These are phyloP conservation scores for Neodiprion lecontei DNA, from an alignment of 1,140 invertebrate genomes.

Conservation along the genomic window DNA sequence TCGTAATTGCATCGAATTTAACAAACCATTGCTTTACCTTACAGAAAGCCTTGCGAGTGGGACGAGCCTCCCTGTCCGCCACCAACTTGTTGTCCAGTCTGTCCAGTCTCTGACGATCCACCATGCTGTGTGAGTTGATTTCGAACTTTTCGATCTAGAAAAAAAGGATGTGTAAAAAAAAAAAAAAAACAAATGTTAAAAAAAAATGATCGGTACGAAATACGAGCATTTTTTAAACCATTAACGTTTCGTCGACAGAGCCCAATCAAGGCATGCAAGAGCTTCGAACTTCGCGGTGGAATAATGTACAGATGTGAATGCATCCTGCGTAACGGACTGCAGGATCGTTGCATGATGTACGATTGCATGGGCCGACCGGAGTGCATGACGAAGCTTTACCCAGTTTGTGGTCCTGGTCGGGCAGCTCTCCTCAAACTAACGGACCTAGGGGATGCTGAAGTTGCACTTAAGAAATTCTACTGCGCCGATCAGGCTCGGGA, in stretches of 20 bases:
- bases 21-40: neutral
- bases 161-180: no score
- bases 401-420: constrained; percentile 69
- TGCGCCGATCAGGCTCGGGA: constrained; percentile 43
- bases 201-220: neutral
- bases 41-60: constrained; percentile 57
- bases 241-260: constrained; percentile 24
- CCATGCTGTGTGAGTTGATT: constrained; percentile 40
- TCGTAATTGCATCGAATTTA: neutral
- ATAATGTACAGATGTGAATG: constrained; percentile 76
- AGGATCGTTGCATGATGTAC: constrained; percentile 74
- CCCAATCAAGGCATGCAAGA: constrained; percentile 58
- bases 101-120: constrained; percentile 14
- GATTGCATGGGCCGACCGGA: constrained; percentile 73
- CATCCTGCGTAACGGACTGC: constrained; percentile 77
- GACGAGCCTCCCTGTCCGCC: constrained; percentile 45
- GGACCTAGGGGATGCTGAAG: constrained; percentile 43
- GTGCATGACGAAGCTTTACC: constrained; percentile 71
- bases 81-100: constrained; percentile 29
- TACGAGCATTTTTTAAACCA: constrained; percentile 14
- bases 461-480: constrained; percentile 45
- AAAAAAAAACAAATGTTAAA: no score
- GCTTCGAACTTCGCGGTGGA: constrained; percentile 71
- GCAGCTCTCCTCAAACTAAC: constrained; percentile 49
- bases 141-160: neutral